Evolutionary conservation across 2,113 vertebrate genomes (phyloP).

Genomic region (Telmatochromis sp.): DNA sequence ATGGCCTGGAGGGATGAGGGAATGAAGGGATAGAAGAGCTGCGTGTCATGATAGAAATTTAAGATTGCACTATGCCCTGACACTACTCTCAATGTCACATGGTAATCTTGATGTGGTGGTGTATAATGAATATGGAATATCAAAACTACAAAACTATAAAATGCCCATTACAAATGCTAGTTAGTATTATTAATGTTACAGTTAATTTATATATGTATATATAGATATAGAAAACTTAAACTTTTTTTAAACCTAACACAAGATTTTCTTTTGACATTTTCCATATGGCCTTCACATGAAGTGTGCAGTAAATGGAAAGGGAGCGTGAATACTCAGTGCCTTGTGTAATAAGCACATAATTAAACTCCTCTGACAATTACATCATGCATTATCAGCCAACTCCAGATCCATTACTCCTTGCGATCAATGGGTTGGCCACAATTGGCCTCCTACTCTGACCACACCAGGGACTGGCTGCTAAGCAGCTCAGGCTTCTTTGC

Average conservation of each 20-base stretch:
- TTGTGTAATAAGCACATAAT: slow-evolving; percentile 79
- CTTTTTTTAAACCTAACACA: not conserved
- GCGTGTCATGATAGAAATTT: slow-evolving; percentile 56
- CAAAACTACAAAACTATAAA: not conserved
- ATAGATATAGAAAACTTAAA: not conserved
- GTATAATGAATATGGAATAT: not conserved
- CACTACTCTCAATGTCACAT: slow-evolving; percentile 53
- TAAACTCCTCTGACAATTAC: slow-evolving; percentile 89
- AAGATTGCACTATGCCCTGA: slow-evolving; percentile 55
- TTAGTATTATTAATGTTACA: not conserved
- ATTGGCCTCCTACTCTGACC: slow-evolving; percentile 73
- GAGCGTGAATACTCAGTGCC: slow-evolving; percentile 66
- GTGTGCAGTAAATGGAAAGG: slow-evolving; percentile 52
- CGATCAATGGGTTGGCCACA: slow-evolving; percentile 79
- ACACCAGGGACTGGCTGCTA: slow-evolving; percentile 67
- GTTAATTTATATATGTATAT: not conserved
- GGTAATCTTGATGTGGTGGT: slow-evolving; percentile 16
- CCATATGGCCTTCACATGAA: slow-evolving; percentile 18
- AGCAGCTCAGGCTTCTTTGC: slow-evolving; percentile 70
- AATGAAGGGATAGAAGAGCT: slow-evolving; percentile 23
- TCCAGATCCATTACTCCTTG: slow-evolving; percentile 83
- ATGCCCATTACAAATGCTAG: not conserved
- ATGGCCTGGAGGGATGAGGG: slow-evolving; percentile 59
- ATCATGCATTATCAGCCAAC: slow-evolving; percentile 84
- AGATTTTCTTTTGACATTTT: not conserved